A percentile compares a stretch with the other conserved stretches of the same genome.
phyloP scores from a whole-genome alignment of 2,113 vertebrate species.

The Odontesthes bonariensis region DNA sequence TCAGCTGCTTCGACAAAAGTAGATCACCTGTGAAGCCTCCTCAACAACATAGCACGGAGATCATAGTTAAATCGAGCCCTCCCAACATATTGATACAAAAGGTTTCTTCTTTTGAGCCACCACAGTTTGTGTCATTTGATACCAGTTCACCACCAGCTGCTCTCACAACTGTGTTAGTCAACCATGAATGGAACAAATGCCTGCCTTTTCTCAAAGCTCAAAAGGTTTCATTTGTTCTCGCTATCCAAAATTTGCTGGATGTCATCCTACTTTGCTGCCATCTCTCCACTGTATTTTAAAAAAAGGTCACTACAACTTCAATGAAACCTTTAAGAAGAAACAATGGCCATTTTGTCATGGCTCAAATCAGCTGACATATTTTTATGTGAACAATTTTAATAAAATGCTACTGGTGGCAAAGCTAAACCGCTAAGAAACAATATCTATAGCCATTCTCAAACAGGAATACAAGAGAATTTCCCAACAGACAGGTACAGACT shows the following conservation, averaged over 20 bases:
- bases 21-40: constrained; percentile 22
- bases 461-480: background rate
- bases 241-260: background rate
- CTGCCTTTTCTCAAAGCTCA: background rate
- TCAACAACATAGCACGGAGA: constrained; percentile 12
- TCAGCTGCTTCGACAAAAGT: constrained; percentile 54
- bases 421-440: no score
- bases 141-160: constrained; percentile 28
- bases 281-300: no score
- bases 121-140: constrained; percentile 22
- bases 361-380: no score
- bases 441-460: background rate
- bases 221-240: background rate
- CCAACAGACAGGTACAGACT: background rate
- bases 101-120: constrained; percentile 2
- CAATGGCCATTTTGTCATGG: no score
- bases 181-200: constrained; percentile 14
- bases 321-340: no score
- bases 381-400: background rate
- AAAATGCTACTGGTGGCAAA: background rate
- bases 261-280: background rate
- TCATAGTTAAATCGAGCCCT: constrained; percentile 33
- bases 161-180: constrained; percentile 23
- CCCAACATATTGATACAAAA: constrained; percentile 13
- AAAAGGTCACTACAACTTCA: background rate